phyloP scores from a whole-genome alignment of 2,888 invertebrate species.

The Ariolimax columbianus region DNA sequence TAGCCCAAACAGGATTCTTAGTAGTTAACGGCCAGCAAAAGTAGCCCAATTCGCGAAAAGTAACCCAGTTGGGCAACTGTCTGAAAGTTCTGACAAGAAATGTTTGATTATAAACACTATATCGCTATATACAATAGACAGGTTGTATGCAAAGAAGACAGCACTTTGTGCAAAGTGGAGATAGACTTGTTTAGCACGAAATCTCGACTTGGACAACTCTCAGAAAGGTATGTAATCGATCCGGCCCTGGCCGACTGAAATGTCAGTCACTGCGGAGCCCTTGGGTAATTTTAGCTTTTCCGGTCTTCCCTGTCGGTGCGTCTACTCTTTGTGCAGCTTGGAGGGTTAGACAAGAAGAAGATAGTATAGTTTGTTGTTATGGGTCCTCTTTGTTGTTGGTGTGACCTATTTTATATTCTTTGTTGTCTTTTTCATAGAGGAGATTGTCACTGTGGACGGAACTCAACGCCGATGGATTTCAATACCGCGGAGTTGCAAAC shows the following conservation, averaged over 20 bases:
- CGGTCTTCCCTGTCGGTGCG: conserved; percentile 10
- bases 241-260: conserved; percentile 1
- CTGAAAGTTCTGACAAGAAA: too few species aligned
- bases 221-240: conserved; percentile 28
- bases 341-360: background rate
- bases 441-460: background rate
- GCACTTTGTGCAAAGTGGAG: background rate
- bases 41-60: too few species aligned
- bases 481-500: too few species aligned
- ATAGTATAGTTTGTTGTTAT: too few species aligned
- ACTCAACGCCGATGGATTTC: too few species aligned
- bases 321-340: background rate
- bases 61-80: too few species aligned
- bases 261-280: conserved; percentile 34
- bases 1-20: too few species aligned
- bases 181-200: conserved; percentile 17
- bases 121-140: too few species aligned
- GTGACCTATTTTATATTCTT: too few species aligned
- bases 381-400: background rate
- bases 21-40: too few species aligned
- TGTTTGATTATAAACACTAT: too few species aligned
- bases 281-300: conserved; percentile 32
- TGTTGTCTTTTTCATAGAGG: background rate
- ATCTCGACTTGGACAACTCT: conserved; percentile 10
- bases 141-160: too few species aligned